These are phyloP conservation scores for Hyalella azteca DNA, from an alignment of 2,888 invertebrate genomes.

Conservation along the genomic window DNA sequence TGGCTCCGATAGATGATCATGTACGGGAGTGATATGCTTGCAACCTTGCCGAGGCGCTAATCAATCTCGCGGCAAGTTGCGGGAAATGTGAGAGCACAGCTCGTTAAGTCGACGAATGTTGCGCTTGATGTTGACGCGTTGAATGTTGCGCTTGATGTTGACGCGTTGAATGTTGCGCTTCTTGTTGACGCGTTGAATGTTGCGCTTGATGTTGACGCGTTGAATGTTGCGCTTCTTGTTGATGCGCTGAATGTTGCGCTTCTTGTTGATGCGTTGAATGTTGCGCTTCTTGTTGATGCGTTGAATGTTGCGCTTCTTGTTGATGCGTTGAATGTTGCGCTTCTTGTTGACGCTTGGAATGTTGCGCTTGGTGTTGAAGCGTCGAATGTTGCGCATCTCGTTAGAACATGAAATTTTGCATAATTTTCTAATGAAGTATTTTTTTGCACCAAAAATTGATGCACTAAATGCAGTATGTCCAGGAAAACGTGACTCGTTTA, in stretches of 20 bases:
- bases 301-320: neutral
- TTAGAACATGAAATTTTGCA: too few species aligned
- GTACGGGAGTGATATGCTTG: neutral
- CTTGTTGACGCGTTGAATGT: neutral
- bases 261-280: neutral
- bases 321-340: neutral
- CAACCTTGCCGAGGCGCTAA: neutral
- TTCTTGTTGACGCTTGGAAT: neutral
- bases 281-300: neutral
- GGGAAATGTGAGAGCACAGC: too few species aligned
- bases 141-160: neutral
- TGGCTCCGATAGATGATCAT: constrained; percentile 8
- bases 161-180: neutral
- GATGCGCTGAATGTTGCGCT: neutral
- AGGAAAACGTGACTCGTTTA: too few species aligned
- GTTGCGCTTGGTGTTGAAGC: neutral
- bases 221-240: neutral
- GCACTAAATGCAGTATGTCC: too few species aligned
- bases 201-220: neutral
- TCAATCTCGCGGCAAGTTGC: neutral
- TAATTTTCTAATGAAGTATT: too few species aligned
- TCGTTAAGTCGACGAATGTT: neutral
- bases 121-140: neutral
- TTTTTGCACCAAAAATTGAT: too few species aligned
- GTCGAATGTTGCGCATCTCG: neutral